Conservation (phyloP, 64 coral and sea anemone genomes). For the Stylophora pistillata region DNA sequence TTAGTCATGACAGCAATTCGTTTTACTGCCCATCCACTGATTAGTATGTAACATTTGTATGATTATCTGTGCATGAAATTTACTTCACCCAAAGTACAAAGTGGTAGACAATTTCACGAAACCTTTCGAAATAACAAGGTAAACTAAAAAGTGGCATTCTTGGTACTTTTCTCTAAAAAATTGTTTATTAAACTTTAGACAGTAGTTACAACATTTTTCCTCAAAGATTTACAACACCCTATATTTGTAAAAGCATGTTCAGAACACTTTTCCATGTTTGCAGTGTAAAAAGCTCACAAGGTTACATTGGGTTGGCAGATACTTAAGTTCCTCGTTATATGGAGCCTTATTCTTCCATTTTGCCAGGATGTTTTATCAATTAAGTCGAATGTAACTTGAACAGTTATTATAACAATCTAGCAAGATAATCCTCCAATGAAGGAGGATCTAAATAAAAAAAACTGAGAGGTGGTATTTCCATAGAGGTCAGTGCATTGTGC, state of each 20-base stretch:
- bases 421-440: slow-evolving; percentile 1
- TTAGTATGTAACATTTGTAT: neutral
- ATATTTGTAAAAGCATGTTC: neutral
- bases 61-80: neutral
- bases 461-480: neutral
- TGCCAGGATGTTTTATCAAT: neutral
- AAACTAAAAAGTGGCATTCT: neutral
- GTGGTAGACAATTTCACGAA: too few relatives aligned
- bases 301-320: neutral
- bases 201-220: neutral
- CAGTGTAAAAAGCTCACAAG: slow-evolving; percentile 3
- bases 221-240: neutral
- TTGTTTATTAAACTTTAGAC: slow-evolving; percentile 1
- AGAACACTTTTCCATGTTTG: neutral
- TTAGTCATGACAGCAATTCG: neutral
- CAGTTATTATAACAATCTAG: slow-evolving; percentile 7
- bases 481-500: neutral
- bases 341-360: neutral
- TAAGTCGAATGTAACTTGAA: neutral
- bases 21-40: neutral
- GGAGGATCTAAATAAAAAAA: neutral
- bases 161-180: neutral
- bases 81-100: neutral
- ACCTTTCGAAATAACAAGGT: too few relatives aligned
- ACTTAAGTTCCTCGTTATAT: neutral